Base-by-base conservation (phyloP, 2,888 invertebrate species). In the Euproctis similis region DNA sequence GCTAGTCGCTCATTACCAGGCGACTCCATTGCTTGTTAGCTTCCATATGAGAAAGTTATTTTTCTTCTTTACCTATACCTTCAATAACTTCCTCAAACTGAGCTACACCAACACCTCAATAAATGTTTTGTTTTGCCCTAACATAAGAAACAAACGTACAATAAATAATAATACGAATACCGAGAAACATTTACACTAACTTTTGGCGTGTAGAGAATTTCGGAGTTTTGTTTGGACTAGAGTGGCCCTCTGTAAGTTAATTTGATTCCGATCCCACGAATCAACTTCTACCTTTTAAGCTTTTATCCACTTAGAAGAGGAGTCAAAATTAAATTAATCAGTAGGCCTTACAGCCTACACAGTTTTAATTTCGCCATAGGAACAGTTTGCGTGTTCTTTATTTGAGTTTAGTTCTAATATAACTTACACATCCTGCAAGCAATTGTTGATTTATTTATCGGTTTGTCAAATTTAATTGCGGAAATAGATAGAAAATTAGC, bases 251-350 rank as follows among this genome's bases (percentile, higher is more conserved):
- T 26, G 6, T 11, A 8, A 18, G 22, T 18, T 34, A 32, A 38
- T 38, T 45, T 29, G 19, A 41, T 32, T 25, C 21, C 24, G 8
- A 24, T 28, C 12, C 22, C 27, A 10, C 2, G 9, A 25, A 38
- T 23, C 12, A 11, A 21, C 26, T 21, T n/a, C n/a, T 21, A 10
- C 10, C 21, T 10, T 21, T 21, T 21, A 33, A 19, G 24, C 30
- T 30, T 34, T 33, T 18, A 28, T 12, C 5, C n/a, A 14, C 10
- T 23, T 8, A 17, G 21, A 16, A 21, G 24, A 10, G 28, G 21
- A 6, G 24, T 8, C 7, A 4, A 24, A 13, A 28, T 32, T 32
- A 13, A 18, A 34, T 12, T 22, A 24, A 30, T 30, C 5, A 31
- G 18, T 22, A 9, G 21, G n/a, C 14, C 19, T 29, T 12, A 21